phyloP scores from a whole-genome alignment of 2,888 invertebrate species.

The Chorisops tibialis region DNA sequence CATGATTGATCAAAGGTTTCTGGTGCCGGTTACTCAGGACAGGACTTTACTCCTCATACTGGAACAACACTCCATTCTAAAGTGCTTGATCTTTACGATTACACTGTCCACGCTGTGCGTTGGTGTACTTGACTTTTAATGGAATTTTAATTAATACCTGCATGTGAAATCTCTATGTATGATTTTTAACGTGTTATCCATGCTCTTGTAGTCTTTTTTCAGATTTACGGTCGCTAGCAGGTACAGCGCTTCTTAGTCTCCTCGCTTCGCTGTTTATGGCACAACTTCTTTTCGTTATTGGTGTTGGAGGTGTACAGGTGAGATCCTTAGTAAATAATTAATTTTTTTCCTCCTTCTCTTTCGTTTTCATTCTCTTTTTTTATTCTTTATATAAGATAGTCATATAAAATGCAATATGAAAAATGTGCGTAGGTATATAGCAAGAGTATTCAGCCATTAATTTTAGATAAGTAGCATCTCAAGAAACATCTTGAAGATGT shows the following conservation, averaged over 20 bases:
- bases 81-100: too few relatives aligned
- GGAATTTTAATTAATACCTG: conserved; percentile 25
- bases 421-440: too few relatives aligned
- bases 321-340: conserved; percentile 36
- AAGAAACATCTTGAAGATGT: too few relatives aligned
- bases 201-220: conserved; percentile 64
- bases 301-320: conserved; percentile 65
- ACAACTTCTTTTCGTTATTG: conserved; percentile 64
- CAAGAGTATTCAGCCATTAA: too few relatives aligned
- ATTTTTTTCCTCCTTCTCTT: not conserved
- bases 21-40: not conserved
- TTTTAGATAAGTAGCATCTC: too few relatives aligned
- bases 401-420: too few relatives aligned
- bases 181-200: conserved; percentile 31
- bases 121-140: not conserved
- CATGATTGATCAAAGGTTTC: conserved; percentile 10
- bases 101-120: too few relatives aligned
- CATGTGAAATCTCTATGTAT: too few relatives aligned
- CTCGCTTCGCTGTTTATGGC: conserved; percentile 65
- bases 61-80: not conserved
- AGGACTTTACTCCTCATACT: not conserved
- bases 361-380: not conserved
- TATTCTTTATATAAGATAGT: too few relatives aligned
- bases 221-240: conserved; percentile 63
- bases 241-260: conserved; percentile 65